Conservation (phyloP, 1,140 invertebrate genomes). For the Sarcophaga peregrina region DNA sequence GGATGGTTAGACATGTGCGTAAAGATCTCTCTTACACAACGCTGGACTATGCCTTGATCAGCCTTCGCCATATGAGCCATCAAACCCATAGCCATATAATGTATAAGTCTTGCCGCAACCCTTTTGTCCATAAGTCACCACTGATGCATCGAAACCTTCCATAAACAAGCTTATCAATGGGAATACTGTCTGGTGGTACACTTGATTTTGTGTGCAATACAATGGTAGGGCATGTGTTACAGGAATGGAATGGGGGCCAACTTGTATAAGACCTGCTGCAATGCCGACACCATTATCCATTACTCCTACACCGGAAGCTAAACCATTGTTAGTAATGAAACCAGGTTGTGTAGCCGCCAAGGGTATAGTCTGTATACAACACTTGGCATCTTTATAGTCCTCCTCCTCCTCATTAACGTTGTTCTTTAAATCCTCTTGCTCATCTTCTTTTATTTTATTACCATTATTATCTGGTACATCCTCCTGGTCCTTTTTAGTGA, state of each 20-base stretch:
- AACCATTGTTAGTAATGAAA: conserved; percentile 58
- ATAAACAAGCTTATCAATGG: conserved; percentile 73
- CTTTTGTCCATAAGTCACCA: conserved; percentile 82
- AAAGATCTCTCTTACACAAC: conserved; percentile 80
- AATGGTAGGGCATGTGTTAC: conserved; percentile 66
- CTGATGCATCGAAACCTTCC: conserved; percentile 79
- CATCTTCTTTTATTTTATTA: conserved; percentile 22
- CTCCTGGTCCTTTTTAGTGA: conserved; percentile 59
- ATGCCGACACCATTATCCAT: conserved; percentile 53
- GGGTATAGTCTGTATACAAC: conserved; percentile 73
- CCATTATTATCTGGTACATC: conserved; percentile 47
- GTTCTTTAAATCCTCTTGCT: background rate
- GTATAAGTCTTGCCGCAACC: conserved; percentile 83
- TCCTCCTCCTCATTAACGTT: conserved; percentile 65
- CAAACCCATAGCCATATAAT: conserved; percentile 78
- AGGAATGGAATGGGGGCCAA: conserved; percentile 60
- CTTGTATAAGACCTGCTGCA: conserved; percentile 59
- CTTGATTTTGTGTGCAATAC: conserved; percentile 66
- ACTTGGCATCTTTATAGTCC: conserved; percentile 70
- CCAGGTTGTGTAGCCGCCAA: conserved; percentile 68
- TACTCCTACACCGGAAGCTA: conserved; percentile 60
- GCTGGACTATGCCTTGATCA: conserved; percentile 80
- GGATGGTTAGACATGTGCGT: conserved; percentile 72
- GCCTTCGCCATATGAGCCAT: conserved; percentile 76
- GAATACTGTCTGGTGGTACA: conserved; percentile 67